phyloP scores from a whole-genome alignment of 2,797 vertebrate species.

The Cyclura pinguis region DNA sequence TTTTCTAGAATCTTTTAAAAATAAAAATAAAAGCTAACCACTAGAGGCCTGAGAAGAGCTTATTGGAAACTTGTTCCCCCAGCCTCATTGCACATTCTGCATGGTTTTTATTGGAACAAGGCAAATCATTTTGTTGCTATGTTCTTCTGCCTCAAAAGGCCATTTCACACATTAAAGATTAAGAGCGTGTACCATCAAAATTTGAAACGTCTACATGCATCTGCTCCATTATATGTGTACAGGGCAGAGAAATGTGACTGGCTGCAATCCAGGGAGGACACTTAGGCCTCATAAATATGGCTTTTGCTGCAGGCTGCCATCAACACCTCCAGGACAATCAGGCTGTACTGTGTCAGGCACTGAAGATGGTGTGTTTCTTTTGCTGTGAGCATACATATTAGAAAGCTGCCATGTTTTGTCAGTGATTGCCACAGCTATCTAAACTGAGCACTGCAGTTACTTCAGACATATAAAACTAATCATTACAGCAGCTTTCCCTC shows the following conservation, averaged over 20 bases:
- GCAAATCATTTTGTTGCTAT: not conserved
- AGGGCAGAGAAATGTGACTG: not conserved
- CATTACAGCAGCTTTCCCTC: not conserved
- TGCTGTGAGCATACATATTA: not conserved
- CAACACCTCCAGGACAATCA: not conserved
- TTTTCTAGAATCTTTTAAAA: slow-evolving; percentile 2
- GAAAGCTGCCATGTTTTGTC: not conserved
- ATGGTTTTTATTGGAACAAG: not conserved
- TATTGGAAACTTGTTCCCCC: not conserved
- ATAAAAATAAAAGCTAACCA: not conserved
- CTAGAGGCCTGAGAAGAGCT: slow-evolving; percentile 9
- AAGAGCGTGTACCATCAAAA: not conserved
- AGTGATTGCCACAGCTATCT: not conserved
- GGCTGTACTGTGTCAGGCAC: not conserved
- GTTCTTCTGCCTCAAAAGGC: not conserved
- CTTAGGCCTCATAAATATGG: not conserved
- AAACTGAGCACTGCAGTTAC: not conserved
- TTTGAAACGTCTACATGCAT: not conserved
- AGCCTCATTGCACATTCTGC: not conserved
- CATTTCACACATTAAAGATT: not conserved
- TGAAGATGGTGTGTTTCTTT: not conserved
- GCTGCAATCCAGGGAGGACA: not conserved
- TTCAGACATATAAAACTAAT: not conserved
- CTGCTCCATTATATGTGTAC: not conserved
- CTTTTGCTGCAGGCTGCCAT: not conserved